Evolutionary conservation across 37 sponge, comb jelly and placozoan genomes (phyloP).

Genomic region (Halichondria panicea): DNA sequence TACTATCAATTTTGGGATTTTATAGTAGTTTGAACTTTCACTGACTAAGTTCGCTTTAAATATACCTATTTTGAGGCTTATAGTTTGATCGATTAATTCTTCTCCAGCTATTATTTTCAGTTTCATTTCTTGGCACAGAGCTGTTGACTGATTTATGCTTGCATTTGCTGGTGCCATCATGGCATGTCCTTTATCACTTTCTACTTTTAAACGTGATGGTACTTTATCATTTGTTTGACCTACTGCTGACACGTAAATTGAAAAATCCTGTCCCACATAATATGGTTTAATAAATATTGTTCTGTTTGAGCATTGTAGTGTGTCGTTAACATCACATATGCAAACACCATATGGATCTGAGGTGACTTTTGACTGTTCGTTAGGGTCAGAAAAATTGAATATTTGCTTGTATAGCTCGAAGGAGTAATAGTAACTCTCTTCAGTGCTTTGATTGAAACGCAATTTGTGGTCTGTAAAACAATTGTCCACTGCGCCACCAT

Average conservation of each 20-base stretch:
- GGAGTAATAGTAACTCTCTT: background rate
- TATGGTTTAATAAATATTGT: background rate
- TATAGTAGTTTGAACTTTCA: background rate
- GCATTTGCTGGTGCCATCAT: too few species aligned
- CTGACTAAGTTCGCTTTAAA: too few species aligned
- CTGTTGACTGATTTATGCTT: background rate
- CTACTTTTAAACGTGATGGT: too few species aligned
- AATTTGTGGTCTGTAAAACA: conserved; percentile 4
- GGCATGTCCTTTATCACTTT: too few species aligned
- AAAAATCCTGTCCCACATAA: background rate
- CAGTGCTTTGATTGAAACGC: background rate
- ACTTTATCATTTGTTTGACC: conserved; percentile 1
- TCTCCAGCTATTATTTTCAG: background rate
- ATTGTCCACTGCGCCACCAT: conserved; percentile 15
- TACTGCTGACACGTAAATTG: background rate
- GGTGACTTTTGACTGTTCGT: background rate
- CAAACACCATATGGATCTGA: conserved; percentile 18
- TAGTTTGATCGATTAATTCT: background rate
- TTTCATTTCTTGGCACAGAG: background rate
- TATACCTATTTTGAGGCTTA: background rate
- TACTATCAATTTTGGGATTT: background rate
- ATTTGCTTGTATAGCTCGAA: background rate
- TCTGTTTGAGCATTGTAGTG: background rate
- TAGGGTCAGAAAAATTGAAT: background rate
- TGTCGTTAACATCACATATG: background rate